These are phyloP conservation scores for Syrphus vitripennis DNA, from an alignment of 2,888 invertebrate species.

Conservation along the genomic window DNA sequence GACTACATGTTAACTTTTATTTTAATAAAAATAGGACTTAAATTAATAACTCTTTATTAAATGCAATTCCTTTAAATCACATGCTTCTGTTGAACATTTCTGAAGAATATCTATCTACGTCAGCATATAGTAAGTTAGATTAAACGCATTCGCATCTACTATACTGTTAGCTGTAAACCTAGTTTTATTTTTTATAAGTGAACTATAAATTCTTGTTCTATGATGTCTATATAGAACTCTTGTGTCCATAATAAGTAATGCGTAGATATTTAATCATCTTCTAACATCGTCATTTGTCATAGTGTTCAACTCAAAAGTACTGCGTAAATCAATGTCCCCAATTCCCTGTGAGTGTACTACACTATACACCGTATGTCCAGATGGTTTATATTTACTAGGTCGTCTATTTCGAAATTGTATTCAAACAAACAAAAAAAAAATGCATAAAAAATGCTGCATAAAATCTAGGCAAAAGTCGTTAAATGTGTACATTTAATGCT, in stretches of 20 bases:
- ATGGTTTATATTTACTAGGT: conserved; percentile 21
- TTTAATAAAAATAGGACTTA: no score
- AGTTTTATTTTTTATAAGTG: no score
- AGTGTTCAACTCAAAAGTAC: conserved; percentile 6
- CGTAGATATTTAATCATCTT: not conserved
- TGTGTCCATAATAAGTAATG: not conserved
- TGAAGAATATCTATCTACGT: no score
- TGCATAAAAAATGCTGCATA: conserved; percentile 29
- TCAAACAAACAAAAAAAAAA: conserved; percentile 7
- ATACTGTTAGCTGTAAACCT: no score
- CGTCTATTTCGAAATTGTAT: conserved; percentile 24
- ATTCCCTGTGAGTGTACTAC: not conserved
- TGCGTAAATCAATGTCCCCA: conserved; percentile 27
- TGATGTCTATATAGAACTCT: not conserved
- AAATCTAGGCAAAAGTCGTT: conserved; percentile 33
- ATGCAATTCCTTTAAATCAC: no score
- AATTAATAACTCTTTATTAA: no score
- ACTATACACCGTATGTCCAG: conserved; percentile 1
- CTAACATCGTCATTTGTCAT: not conserved
- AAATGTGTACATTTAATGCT: conserved; percentile 9
- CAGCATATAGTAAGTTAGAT: no score
- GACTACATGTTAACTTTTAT: no score
- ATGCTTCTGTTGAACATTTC: no score
- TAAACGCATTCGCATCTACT: no score
- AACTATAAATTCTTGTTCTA: not conserved